phyloP scores from a whole-genome alignment of 2,888 invertebrate genomes.

The Sinelater perroti region DNA sequence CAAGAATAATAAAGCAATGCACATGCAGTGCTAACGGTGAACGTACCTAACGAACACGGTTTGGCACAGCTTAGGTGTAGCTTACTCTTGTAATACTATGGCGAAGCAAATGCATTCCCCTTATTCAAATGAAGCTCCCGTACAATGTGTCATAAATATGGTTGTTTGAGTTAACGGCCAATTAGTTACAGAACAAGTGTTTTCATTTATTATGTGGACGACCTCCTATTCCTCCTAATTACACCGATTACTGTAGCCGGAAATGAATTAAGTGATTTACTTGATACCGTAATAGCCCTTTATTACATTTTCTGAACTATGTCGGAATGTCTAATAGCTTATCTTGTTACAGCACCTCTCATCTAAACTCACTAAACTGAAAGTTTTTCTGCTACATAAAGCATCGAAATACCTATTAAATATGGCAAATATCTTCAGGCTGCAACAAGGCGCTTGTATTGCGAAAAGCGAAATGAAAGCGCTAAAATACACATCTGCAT shows the following conservation, averaged over 20 bases:
- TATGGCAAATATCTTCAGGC: no score
- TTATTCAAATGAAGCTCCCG: neutral
- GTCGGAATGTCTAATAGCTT: no score
- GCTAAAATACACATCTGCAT: no score
- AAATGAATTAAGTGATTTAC: constrained; percentile 59
- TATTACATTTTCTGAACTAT: constrained; percentile 14
- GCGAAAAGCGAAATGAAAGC: no score
- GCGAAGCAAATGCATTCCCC: neutral
- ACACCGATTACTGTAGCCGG: constrained; percentile 15
- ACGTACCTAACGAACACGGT: neutral
- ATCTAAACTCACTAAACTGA: no score
- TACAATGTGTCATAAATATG: constrained; percentile 7
- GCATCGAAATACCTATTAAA: no score
- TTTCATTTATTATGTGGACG: constrained; percentile 18
- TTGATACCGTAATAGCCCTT: constrained; percentile 47
- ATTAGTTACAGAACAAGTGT: constrained; percentile 18
- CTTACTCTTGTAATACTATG: no score
- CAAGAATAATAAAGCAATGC: constrained; percentile 8
- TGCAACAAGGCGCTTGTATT: no score
- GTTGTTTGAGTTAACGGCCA: constrained; percentile 15
- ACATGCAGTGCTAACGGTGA: neutral
- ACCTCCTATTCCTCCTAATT: constrained; percentile 26
- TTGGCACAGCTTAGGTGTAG: neutral
- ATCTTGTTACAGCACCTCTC: no score
- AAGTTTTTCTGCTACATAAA: no score